These are phyloP conservation scores for Chironomus tentans DNA, from an alignment of 2,888 invertebrate species.

Conservation along the genomic window DNA sequence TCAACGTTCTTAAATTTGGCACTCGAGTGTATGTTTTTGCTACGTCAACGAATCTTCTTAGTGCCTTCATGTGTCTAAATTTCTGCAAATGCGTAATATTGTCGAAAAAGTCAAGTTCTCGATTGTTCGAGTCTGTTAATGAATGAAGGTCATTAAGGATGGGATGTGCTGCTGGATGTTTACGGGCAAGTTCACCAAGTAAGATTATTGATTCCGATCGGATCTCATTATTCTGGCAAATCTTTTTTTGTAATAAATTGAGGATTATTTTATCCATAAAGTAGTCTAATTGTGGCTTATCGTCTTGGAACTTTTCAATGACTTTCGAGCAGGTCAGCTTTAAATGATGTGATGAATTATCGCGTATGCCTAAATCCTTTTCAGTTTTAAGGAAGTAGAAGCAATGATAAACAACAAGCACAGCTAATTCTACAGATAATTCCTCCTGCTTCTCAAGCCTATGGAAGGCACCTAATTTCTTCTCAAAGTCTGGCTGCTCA, in stretches of 20 bases:
- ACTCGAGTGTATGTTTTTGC: constrained; percentile 52
- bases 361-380: constrained; percentile 74
- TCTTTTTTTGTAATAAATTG: constrained; percentile 59
- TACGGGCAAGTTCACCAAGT: constrained; percentile 64
- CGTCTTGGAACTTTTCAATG: constrained; percentile 47
- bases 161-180: constrained; percentile 60
- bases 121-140: constrained; percentile 59
- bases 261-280: constrained; percentile 66
- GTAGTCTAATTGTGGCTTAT: constrained; percentile 51
- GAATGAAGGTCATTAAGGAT: constrained; percentile 61
- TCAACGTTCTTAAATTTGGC: constrained; percentile 61
- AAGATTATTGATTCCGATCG: constrained; percentile 71
- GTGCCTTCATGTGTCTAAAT: constrained; percentile 74
- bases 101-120: constrained; percentile 89
- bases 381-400: constrained; percentile 67
- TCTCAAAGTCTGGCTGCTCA: constrained; percentile 89
- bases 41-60: constrained; percentile 62
- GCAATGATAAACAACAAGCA: constrained; percentile 72
- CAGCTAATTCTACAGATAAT: constrained; percentile 55
- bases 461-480: constrained; percentile 68
- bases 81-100: constrained; percentile 82
- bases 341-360: constrained; percentile 66
- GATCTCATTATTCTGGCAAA: constrained; percentile 58
- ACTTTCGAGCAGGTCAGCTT: constrained; percentile 59
- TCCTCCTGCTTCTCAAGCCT: constrained; percentile 49